Percentiles rank a stretch among this genome's conserved stretches.
phyloP scores from a whole-genome alignment of 1,140 invertebrate species.

The Ceratoteleas bidentatus region DNA sequence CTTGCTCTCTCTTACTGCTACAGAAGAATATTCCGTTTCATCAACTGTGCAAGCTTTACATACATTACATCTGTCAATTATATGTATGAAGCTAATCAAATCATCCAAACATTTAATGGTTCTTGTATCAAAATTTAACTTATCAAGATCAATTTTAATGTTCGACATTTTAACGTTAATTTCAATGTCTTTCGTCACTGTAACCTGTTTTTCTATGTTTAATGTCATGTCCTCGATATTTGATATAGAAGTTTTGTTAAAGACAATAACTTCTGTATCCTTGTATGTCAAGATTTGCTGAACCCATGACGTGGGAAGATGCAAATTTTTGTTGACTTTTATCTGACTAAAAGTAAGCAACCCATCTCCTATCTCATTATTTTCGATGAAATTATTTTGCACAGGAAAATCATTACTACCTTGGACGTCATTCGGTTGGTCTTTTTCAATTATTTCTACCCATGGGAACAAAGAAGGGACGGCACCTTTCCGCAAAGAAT shows the following conservation, averaged over 20 bases:
- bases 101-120: not conserved
- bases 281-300: not conserved
- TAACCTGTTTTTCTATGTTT: constrained; percentile 6
- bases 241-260: not conserved
- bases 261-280: not conserved
- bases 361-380: too few species aligned
- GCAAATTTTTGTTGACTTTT: not conserved
- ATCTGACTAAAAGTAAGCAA: not conserved
- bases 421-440: too few species aligned
- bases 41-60: not conserved
- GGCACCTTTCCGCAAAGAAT: not conserved
- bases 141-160: not conserved
- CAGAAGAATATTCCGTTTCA: not conserved
- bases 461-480: not conserved
- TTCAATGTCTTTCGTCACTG: not conserved
- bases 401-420: not conserved
- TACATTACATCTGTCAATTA: not conserved
- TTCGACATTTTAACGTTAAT: not conserved
- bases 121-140: not conserved
- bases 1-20: not conserved
- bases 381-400: too few species aligned
- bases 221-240: not conserved
- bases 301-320: not conserved
- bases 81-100: not conserved
- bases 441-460: not conserved